Evolutionary conservation across 2,113 vertebrate species (phyloP), one percentile per base, ranked within the genome.

Genomic region (Dinomys branickii): DNA sequence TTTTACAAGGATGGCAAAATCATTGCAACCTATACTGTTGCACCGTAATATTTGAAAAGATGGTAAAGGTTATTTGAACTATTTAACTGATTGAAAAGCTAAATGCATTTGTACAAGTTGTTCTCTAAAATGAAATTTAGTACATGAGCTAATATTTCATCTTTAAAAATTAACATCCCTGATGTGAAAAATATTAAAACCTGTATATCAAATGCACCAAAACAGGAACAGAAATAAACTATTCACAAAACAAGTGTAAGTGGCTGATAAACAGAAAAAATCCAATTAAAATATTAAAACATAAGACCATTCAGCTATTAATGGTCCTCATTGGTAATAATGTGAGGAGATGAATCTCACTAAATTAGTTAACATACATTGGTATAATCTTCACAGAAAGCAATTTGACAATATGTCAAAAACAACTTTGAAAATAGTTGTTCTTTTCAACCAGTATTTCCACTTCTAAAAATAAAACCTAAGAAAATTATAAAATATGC

Each of bases 101-200:
- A 95, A 10, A 90, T 22, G 35, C 35, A 59, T 44, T 58, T 47
- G 65, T 73, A 67, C 65, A 92, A 94, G 35, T 4, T 88, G n/a
- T 63, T 91, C 59, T 86, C n/a, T 90, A 80, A 97, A 87, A 86
- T 80, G 90, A 93, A 96, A 88, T 80, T 89, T 96, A 91, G 38
- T 30, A 38, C 1, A 17, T 80, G 58, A 58, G 26, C 7, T 71
- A 94, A 88, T 82, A 81, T 7, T 88, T 67, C 35, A 77, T 9
- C 41, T 77, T 88, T 88, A 95, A 88, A 87, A 85, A 65, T 44
- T 52, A 75, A 35, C 20, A 8, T 93, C 65, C 41, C 28, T 80
- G 35, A 94, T 58, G 81, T 75, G 35, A 90, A 87, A 92, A 94
- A 67, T 4, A 90, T 38, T 86, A 63, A 81, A 54, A 16, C 69